These are phyloP conservation scores for Mythimna albipuncta DNA, from an alignment of 2,888 invertebrate species.

Conservation along the genomic window DNA sequence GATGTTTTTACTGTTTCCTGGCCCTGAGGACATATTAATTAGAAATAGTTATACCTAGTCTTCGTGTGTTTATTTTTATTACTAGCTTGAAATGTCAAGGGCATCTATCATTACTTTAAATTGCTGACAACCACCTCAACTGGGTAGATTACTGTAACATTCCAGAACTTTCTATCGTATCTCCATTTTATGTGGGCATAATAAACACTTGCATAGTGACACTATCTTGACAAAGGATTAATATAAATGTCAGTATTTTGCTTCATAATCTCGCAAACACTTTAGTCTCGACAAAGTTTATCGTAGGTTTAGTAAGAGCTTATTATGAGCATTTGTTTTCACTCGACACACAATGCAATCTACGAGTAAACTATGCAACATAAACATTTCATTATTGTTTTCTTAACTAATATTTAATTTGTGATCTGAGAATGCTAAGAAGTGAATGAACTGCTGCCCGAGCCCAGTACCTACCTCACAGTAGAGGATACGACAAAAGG, in stretches of 20 bases:
- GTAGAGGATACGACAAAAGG: no score
- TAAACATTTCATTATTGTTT: slow-evolving; percentile 4
- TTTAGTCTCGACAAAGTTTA: slow-evolving; percentile 25
- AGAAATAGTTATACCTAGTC: no score
- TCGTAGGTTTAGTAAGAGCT: slow-evolving; percentile 8
- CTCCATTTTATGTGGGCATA: neutral
- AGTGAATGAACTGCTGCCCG: slow-evolving; percentile 14
- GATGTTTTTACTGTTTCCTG: no score
- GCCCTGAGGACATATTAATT: no score
- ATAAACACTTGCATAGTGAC: slow-evolving; percentile 1
- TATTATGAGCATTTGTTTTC: slow-evolving; percentile 12
- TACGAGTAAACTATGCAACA: neutral
- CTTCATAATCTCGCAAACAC: slow-evolving; percentile 2
- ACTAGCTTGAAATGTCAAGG: no score
- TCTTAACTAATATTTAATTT: slow-evolving; percentile 29
- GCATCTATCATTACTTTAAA: neutral
- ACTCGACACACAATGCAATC: slow-evolving; percentile 6
- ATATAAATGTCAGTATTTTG: slow-evolving; percentile 1
- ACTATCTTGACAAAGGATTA: slow-evolving; percentile 7
- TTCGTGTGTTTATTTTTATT: no score
- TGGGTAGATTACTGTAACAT: neutral
- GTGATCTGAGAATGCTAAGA: neutral
- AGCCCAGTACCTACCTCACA: no score
- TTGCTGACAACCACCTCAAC: neutral
- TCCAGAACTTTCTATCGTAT: neutral